Evolutionary conservation across 2,888 invertebrate species (phyloP), one percentile per base, ranked within the genome.

Genomic region (Hypolimnas misippus): DNA sequence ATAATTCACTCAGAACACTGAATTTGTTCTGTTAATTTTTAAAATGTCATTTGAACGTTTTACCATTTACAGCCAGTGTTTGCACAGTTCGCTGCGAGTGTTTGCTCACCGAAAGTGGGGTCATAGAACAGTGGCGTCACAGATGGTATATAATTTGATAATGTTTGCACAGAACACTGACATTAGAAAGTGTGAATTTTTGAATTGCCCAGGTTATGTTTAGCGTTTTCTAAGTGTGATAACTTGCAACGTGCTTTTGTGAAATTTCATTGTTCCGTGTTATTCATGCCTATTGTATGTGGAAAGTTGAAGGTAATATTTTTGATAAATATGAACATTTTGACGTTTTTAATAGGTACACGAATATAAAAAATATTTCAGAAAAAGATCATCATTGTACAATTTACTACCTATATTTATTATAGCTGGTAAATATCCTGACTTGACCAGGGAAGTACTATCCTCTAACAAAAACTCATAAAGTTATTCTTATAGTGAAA

Each of bases 41-140:
- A 44, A 59, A 52, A 42, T 25, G 52, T 33, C 51, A 33, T 44
- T 44, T 16, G 38, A 52, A 44, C 16, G 58, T 19, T 52, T 38
- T 19, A 40, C 40, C 50, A 55, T 62, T 58, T 56, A 35, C 58
- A 57, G 56, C 3, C 49, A 38, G 66, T 67, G 56, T 65, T 65
- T 67, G 58, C 52, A 33, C 44, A 42, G 31, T 57, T 42, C 42
- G 42, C 8, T 68, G 71, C 65, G 57, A 33, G 69, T 81, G 76
- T 87, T 84, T 86, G 76, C 74, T 73, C 71, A 78, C 76, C 69
- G 81, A 82, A 80, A 84, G 84, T 79, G 77, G 73, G 76, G 75
- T 76, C 76, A 74, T 73, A 55, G 17, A 21, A 62, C 69, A 58
- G 71, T 73, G 68, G 70, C 72, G 73, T 74, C 72, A 68, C 55